A percentile compares a stretch with the other conserved stretches of the same genome.
Conservation (phyloP, 2,113 vertebrate species). For the Pelvicachromis taeniatus region DNA sequence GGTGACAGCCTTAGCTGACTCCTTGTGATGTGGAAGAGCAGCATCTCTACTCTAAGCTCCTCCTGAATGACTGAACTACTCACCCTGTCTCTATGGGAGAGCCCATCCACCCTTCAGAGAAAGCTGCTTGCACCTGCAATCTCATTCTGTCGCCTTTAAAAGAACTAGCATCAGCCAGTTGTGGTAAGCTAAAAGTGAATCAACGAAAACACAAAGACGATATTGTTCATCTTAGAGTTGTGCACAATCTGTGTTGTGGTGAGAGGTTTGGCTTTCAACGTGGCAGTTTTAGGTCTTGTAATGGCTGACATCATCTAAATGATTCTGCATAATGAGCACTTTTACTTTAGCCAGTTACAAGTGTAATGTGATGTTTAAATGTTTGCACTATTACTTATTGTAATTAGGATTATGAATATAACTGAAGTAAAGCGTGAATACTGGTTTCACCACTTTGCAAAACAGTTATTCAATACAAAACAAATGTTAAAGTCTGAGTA, state of each 20-base stretch:
- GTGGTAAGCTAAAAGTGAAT: background rate
- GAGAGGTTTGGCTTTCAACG: background rate
- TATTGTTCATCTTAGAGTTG: background rate
- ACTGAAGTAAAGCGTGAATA: background rate
- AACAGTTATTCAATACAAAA: background rate
- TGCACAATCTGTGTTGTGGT: background rate
- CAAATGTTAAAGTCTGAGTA: background rate
- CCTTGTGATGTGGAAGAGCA: background rate
- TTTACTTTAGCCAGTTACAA: background rate
- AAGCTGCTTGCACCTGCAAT: background rate
- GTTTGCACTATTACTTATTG: background rate
- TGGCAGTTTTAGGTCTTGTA: background rate
- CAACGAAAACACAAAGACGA: background rate
- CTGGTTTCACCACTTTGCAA: background rate
- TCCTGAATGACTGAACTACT: background rate
- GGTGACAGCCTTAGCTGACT: background rate
- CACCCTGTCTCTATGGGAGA: background rate
- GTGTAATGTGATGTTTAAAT: background rate
- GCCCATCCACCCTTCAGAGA: background rate
- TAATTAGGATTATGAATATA: background rate
- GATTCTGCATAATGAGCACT: background rate
- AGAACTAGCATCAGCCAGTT: background rate
- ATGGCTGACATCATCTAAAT: background rate
- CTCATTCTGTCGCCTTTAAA: background rate
- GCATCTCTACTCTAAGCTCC: background rate